Evolutionary conservation across 30 jellyfish, hydroid and myxozoan genomes (phyloP).

Genomic region (Cassiopea andromeda): DNA sequence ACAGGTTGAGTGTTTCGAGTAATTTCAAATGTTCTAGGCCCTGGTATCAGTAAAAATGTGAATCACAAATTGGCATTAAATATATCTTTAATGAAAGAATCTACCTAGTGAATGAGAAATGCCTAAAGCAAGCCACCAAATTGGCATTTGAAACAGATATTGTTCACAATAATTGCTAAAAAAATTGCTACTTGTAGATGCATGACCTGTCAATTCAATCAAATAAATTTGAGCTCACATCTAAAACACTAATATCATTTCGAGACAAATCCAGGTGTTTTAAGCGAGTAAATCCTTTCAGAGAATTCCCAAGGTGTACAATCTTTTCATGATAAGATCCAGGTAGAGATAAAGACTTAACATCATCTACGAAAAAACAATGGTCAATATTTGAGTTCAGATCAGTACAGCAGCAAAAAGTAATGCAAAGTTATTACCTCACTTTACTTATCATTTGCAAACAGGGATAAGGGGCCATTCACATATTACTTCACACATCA

Average conservation of each 20-base stretch:
- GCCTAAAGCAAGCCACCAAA: no score
- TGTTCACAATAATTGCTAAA: no score
- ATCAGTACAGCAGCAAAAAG: background rate
- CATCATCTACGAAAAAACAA: constrained; percentile 53
- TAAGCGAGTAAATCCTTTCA: constrained; percentile 74
- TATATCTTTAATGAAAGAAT: no score
- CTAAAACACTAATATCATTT: constrained; percentile 62
- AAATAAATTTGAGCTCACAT: constrained; percentile 33
- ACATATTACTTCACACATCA: no score
- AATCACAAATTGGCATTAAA: no score
- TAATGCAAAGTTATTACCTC: background rate
- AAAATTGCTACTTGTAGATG: no score
- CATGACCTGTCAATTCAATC: no score
- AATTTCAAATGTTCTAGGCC: constrained; percentile 78
- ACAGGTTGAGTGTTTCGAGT: constrained; percentile 73
- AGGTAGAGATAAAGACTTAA: constrained; percentile 84
- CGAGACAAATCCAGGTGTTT: constrained; percentile 76
- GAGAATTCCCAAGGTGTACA: constrained; percentile 74
- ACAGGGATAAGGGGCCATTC: no score
- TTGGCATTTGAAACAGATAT: no score
- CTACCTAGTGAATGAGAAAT: no score
- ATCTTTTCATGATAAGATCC: constrained; percentile 80
- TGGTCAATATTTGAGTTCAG: no score
- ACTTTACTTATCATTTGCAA: no score
- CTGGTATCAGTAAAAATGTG: constrained; percentile 17